Conservation (phyloP, 2,888 invertebrate genomes). For the Scaptomyza flava region DNA sequence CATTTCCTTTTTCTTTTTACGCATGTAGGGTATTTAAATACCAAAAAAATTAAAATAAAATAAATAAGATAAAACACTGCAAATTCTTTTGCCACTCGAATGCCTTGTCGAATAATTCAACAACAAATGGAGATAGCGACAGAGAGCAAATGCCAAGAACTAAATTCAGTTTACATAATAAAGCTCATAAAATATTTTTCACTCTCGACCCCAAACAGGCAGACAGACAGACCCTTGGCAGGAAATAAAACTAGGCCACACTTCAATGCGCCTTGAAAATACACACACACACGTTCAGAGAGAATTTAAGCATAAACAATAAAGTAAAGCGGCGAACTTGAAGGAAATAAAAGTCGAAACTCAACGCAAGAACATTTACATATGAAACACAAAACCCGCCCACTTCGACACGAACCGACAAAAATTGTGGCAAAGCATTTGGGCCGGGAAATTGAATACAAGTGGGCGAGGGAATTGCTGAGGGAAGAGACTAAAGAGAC, state of each 20-base stretch:
- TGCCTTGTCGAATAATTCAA: constrained; percentile 51
- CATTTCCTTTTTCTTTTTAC: not conserved
- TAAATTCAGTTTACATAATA: constrained; percentile 79
- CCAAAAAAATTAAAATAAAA: constrained; percentile 14
- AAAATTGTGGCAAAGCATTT: constrained; percentile 36
- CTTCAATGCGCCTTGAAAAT: constrained; percentile 63
- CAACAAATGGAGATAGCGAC: constrained; percentile 44
- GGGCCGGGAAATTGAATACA: constrained; percentile 20
- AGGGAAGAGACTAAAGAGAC: constrained; percentile 21
- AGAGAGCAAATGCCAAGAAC: constrained; percentile 61
- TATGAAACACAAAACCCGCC: constrained; percentile 70
- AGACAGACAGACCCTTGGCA: constrained; percentile 1
- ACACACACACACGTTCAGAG: constrained; percentile 14
- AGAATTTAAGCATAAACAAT: constrained; percentile 73
- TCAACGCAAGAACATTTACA: constrained; percentile 69
- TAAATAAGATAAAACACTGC: constrained; percentile 10
- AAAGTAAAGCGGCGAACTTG: constrained; percentile 68
- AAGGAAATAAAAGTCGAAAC: constrained; percentile 76
- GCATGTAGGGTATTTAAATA: constrained; percentile 16
- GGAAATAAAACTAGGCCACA: constrained; percentile 68
- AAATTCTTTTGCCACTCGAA: constrained; percentile 49
- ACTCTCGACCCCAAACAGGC: constrained; percentile 34
- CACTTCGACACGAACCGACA: constrained; percentile 62
- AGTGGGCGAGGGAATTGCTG: not conserved
- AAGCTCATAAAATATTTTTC: constrained; percentile 76